Percentiles rank a stretch among this genome's conserved stretches.
Conservation (phyloP, 2,113 vertebrate genomes). For the Anolis carolinensis region DNA sequence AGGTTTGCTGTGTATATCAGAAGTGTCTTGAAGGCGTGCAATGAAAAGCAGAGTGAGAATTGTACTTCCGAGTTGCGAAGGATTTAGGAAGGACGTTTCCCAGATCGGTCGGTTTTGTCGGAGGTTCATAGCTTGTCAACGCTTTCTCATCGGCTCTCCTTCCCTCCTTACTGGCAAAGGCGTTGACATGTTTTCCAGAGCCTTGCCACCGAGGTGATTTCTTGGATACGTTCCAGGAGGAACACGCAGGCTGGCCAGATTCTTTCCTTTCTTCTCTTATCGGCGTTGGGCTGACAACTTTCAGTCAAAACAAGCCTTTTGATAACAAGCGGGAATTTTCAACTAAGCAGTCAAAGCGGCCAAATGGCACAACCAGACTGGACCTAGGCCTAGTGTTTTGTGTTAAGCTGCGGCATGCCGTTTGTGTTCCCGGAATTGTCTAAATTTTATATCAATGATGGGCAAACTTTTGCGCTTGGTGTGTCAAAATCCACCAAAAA, state of each 20-base stretch:
- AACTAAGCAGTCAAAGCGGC: background rate
- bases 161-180: constrained; percentile 14
- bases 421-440: too few species aligned
- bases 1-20: too few species aligned
- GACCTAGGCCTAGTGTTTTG: background rate
- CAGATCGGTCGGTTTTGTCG: background rate
- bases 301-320: background rate
- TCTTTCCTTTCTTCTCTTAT: constrained; percentile 6
- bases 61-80: background rate
- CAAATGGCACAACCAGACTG: too few species aligned
- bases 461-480: too few species aligned
- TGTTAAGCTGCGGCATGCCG: background rate
- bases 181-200: constrained; percentile 39
- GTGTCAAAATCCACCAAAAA: too few species aligned
- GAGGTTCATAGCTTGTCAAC: constrained; percentile 48
- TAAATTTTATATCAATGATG: too few species aligned
- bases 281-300: background rate
- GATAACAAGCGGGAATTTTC: constrained; percentile 2
- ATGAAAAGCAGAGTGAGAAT: background rate
- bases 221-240: background rate
- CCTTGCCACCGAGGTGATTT: background rate
- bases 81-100: background rate
- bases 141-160: constrained; percentile 27
- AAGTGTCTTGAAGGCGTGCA: too few species aligned
- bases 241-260: background rate